Conservation (phyloP, 2,113 vertebrate genomes). For the Passer domesticus region DNA sequence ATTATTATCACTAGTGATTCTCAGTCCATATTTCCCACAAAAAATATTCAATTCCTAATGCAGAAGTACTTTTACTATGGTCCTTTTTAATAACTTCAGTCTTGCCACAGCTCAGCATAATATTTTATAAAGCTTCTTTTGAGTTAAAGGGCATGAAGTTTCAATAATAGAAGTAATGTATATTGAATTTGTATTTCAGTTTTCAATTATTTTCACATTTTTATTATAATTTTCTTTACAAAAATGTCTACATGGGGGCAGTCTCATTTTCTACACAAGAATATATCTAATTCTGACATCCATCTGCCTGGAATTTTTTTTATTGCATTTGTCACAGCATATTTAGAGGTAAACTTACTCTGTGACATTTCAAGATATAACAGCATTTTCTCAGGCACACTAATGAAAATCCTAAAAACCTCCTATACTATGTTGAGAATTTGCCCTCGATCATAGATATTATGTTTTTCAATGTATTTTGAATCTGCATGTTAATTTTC, state of each 20-base stretch:
- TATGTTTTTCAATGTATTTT: not conserved
- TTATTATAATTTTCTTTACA: constrained; percentile 16
- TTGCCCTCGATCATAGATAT: not conserved
- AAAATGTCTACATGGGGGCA: constrained; percentile 13
- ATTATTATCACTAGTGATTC: constrained; percentile 18
- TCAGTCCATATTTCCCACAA: constrained; percentile 4
- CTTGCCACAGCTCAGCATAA: constrained; percentile 5
- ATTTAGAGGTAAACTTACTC: constrained; percentile 19
- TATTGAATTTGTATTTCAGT: constrained; percentile 33
- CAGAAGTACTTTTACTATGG: not conserved
- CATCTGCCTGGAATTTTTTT: constrained; percentile 32
- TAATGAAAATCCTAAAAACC: not conserved
- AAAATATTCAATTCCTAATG: constrained; percentile 14
- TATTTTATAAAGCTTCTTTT: constrained; percentile 42
- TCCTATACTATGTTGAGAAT: not conserved
- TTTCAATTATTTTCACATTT: constrained; percentile 40
- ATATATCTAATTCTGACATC: constrained; percentile 36
- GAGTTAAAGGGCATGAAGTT: constrained; percentile 43
- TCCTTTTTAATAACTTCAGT: constrained; percentile 24
- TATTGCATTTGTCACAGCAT: constrained; percentile 38
- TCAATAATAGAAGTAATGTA: constrained; percentile 24
- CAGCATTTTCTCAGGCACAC: not conserved
- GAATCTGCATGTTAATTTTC: not conserved
- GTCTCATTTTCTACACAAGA: constrained; percentile 16
- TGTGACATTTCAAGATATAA: not conserved